These are phyloP conservation scores for Chrysopa pallens DNA, from an alignment of 1,140 invertebrate genomes.

Conservation along the genomic window DNA sequence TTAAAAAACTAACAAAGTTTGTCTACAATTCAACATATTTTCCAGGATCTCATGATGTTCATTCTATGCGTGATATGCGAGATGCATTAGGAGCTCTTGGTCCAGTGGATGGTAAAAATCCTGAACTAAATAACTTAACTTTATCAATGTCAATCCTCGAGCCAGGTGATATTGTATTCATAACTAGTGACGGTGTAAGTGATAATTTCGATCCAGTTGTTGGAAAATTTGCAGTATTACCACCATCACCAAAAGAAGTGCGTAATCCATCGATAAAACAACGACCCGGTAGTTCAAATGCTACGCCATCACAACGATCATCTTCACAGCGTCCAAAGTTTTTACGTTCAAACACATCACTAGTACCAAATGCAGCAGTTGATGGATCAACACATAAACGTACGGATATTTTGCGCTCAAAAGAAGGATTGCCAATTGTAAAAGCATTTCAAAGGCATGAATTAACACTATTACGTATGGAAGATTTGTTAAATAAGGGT, in stretches of 20 bases:
- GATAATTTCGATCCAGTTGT: conserved; percentile 92
- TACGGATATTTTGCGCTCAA: conserved; percentile 22
- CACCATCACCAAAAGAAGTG: conserved; percentile 12
- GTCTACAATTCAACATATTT: no score
- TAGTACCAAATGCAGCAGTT: conserved; percentile 21
- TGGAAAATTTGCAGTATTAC: conserved; percentile 69
- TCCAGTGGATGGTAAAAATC: conserved; percentile 62
- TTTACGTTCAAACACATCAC: conserved; percentile 28
- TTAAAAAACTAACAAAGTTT: no score
- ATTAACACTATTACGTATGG: conserved; percentile 57
- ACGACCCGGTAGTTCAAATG: conserved; percentile 21
- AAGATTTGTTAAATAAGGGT: conserved; percentile 59
- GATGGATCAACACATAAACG: conserved; percentile 10
- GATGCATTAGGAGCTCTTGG: conserved; percentile 80
- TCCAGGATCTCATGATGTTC: conserved; percentile 83
- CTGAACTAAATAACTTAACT: conserved; percentile 80
- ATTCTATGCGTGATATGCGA: conserved; percentile 76
- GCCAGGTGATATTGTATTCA: conserved; percentile 69
- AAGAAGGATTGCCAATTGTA: conserved; percentile 46
- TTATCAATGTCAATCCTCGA: conserved; percentile 75
- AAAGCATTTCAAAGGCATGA: conserved; percentile 68
- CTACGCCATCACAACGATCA: conserved; percentile 18
- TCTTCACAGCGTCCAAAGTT: conserved; percentile 19
- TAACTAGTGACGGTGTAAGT: conserved; percentile 82
- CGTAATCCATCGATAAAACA: conserved; percentile 4